A percentile compares a stretch with the other conserved stretches of the same genome.
Evolutionary conservation across 2,888 invertebrate genomes (phyloP).

Genomic region (Sinotaia quadrata): DNA sequence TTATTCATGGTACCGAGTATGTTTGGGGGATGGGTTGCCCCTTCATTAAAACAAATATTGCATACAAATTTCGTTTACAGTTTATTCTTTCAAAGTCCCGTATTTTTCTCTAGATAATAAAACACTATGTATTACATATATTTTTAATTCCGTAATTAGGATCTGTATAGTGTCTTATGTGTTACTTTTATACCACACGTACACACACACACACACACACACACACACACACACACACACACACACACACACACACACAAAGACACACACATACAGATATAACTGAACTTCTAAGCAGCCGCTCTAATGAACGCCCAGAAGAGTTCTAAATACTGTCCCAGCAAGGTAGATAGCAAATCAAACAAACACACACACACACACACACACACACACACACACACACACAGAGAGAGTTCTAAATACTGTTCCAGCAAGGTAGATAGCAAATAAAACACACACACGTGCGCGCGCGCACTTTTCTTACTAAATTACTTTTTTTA

Average conservation of each 20-base stretch:
- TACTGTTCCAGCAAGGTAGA: too few relatives aligned
- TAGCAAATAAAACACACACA: too few relatives aligned
- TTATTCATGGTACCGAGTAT: too few relatives aligned
- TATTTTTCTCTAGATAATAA: too few relatives aligned
- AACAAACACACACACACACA: not conserved
- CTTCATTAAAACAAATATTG: too few relatives aligned
- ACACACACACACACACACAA: slow-evolving; percentile 4
- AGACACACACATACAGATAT: not conserved
- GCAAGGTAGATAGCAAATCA: too few relatives aligned
- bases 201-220: not conserved
- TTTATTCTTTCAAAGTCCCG: too few relatives aligned
- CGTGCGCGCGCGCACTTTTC: not conserved
- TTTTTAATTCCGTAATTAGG: too few relatives aligned
- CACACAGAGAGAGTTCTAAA: not conserved
- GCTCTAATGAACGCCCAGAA: not conserved
- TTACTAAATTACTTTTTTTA: not conserved
- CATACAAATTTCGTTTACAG: too few relatives aligned
- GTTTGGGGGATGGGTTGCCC: too few relatives aligned
- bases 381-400: not conserved
- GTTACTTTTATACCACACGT: not conserved
- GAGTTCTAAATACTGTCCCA: not conserved
- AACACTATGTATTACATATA: too few relatives aligned
- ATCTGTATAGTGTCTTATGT: too few relatives aligned
- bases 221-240: not conserved
- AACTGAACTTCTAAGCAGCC: not conserved